Evolutionary conservation across 2,888 invertebrate species (phyloP), one percentile per base, ranked within the genome.

Genomic region (Xestia rhomboidea): DNA sequence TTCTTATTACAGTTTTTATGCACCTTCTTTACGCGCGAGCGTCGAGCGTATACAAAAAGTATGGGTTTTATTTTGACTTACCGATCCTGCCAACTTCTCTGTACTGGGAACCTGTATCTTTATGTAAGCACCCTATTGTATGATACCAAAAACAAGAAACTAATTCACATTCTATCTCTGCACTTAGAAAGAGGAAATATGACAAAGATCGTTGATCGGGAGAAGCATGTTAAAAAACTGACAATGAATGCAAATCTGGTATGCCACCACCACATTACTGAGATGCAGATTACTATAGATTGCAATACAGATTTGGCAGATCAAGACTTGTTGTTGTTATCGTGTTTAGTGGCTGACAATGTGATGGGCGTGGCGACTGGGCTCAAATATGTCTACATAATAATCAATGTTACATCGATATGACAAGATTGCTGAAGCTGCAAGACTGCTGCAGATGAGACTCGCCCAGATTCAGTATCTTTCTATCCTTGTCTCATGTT

Each of bases 261-360:
- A 80, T 57, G 66, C 15, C 81, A 73, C n/a, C 75, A 81, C 66
- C 74, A 66, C 21, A 81, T 79, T 30, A 34, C 38, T 44, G 10
- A 57, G 34, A 60, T 60, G 27, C 57, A 54, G 18, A 79, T 18
- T 27, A 51, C 34, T 41, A 62, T 62, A 54, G 54, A 66, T 80
- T 66, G 34, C 49, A 66, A 34, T 66, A 34, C 15, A 30, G 15
- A 66, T 51, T 79, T 81, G 73, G 75, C 81, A 79, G 34, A 66
- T 21, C 24, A 66, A 18, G 18, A 60, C 21, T 18, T 81, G 74
- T 73, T 77, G 24, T 63, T 81, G 27, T 66, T 73, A n/a, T 64
- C 4, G 21, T 54, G 5, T 44, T 49, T 1, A 1, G 15, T n/a
- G 13, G n/a, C 1, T 34, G 49, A 62, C 34, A 62, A 49, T 30